phyloP scores from a whole-genome alignment of 2,113 vertebrate genomes.

The Sphyrna mokarran region DNA sequence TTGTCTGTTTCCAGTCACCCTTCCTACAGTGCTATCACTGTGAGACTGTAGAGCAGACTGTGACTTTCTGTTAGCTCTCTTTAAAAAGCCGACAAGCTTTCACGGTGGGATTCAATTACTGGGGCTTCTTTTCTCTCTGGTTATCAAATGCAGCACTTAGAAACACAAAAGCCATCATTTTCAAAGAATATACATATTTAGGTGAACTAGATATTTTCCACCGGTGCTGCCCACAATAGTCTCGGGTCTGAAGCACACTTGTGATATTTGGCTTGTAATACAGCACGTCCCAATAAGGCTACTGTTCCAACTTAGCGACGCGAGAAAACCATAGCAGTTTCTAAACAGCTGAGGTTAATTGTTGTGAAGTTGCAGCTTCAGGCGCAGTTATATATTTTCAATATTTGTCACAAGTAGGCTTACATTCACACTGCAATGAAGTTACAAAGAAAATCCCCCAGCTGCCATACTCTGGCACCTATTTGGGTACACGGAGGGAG shows the following conservation, averaged over 20 bases:
- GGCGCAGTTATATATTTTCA: no score
- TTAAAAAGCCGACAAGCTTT: not conserved
- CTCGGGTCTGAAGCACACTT: not conserved
- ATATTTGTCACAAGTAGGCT: no score
- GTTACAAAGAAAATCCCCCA: no score
- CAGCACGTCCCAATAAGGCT: not conserved
- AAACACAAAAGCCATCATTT: not conserved
- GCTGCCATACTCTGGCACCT: no score
- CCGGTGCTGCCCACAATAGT: not conserved
- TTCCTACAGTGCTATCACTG: slow-evolving; percentile 5
- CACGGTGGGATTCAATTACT: not conserved
- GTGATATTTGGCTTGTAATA: not conserved
- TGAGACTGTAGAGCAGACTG: not conserved
- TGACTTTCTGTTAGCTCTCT: not conserved
- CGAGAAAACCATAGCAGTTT: not conserved
- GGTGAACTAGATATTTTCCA: not conserved
- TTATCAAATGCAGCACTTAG: not conserved
- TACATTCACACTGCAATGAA: no score
- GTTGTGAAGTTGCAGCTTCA: no score
- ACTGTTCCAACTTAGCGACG: not conserved
- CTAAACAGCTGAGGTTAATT: not conserved
- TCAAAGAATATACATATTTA: not conserved
- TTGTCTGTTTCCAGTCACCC: slow-evolving; percentile 27
- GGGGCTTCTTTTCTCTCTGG: not conserved
- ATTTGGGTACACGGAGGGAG: no score